A percentile compares a stretch with the other conserved stretches of the same genome.
Conservation (phyloP, 2,113 vertebrate genomes). For the Notarius quadriscutis region DNA sequence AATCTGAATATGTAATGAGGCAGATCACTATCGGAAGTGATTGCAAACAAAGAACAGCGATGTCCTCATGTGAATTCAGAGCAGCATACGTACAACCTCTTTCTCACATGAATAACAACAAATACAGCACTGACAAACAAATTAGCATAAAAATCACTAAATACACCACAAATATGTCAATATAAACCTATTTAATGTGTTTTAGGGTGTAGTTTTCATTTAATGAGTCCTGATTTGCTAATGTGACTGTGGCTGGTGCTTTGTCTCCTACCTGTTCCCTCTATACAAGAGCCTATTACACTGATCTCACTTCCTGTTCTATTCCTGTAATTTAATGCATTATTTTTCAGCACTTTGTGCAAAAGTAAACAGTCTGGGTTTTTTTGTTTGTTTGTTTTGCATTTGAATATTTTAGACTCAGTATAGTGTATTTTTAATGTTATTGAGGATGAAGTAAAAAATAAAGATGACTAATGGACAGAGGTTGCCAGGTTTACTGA, state of each 20-base stretch:
- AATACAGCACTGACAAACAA: no score
- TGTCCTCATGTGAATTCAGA: not conserved
- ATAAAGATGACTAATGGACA: slow-evolving; percentile 16
- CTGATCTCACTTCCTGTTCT: slow-evolving; percentile 16
- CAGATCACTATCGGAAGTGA: no score
- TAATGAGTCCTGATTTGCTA: not conserved
- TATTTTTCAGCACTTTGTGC: not conserved
- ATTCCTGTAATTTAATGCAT: not conserved
- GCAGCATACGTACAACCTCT: not conserved
- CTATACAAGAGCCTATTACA: not conserved
- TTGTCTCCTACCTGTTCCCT: not conserved
- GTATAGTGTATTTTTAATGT: not conserved
- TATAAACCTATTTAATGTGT: not conserved
- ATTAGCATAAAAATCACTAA: not conserved
- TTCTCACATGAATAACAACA: no score
- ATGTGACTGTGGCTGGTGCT: not conserved
- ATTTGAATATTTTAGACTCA: not conserved
- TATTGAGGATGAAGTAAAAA: not conserved
- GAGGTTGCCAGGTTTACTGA: not conserved
- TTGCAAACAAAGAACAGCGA: not conserved
- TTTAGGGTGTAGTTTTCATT: not conserved
- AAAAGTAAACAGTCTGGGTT: slow-evolving; percentile 9
- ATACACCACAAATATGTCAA: not conserved
- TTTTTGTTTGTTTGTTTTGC: not conserved
- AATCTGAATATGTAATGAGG: no score